These are phyloP conservation scores for Cinara cedri DNA, from an alignment of 2,888 invertebrate species.

Conservation along the genomic window DNA sequence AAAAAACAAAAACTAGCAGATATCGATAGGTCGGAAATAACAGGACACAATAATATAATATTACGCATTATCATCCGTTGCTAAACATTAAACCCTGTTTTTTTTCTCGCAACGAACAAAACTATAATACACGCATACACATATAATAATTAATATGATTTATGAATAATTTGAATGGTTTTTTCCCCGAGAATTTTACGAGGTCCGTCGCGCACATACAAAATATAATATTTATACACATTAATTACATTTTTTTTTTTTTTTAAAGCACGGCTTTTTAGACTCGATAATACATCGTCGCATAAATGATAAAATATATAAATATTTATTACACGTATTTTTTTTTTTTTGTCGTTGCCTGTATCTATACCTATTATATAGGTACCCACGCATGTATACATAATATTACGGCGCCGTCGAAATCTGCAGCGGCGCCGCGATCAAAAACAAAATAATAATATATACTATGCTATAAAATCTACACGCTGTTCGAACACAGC, in stretches of 20 bases:
- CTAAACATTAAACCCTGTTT: background rate
- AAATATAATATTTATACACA: background rate
- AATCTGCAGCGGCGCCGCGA: background rate
- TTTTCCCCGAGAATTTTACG: background rate
- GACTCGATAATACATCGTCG: constrained; percentile 4
- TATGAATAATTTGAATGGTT: constrained; percentile 12
- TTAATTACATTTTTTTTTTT: constrained; percentile 23
- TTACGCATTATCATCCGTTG: background rate
- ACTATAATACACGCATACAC: background rate
- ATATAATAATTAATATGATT: constrained; percentile 28
- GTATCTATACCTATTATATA: too few relatives aligned
- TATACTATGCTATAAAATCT: too few relatives aligned
- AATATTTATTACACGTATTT: background rate
- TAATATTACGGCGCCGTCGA: background rate
- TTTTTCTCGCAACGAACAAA: background rate
- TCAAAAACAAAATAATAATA: too few relatives aligned
- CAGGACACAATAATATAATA: too few relatives aligned
- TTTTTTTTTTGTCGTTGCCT: background rate
- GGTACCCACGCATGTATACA: too few relatives aligned
- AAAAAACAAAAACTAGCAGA: too few relatives aligned
- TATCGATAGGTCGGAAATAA: too few relatives aligned
- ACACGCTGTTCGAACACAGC: too few relatives aligned
- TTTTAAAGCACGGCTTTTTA: background rate
- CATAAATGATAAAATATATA: background rate
- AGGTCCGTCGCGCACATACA: background rate